Evolutionary conservation across 2,888 invertebrate species (phyloP), one percentile per base, ranked within the genome.

Genomic region (Itoplectis maculator): DNA sequence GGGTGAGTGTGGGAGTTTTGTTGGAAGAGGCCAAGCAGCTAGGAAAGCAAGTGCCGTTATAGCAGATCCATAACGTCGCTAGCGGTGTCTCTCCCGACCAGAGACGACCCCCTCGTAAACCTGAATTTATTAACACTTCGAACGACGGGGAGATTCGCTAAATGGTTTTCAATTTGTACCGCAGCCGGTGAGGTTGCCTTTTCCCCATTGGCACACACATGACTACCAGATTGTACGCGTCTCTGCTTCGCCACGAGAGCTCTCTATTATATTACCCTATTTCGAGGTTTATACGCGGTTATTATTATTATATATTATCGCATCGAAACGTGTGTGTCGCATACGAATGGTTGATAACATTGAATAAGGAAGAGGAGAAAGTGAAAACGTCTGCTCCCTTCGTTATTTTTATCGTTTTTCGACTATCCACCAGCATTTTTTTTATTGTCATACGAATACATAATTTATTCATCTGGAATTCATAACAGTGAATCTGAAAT

Each of bases 121-220:
- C 91, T 87, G 90, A 92, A 92, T 92, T 92, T 92, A 92, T 92
- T 92, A 92, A 92, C 92, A 92, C 92, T 91, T 87, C 84, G 79
- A 88, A 88, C 88, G 90, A 87, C 85, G 85, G 86, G 88, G 90
- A 91, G 92, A 92, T 92, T 92, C 91, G 89, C 89, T 88, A 91
- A 92, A 92, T 92, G 92, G 92, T 92, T 92, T 92, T 92, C 92
- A 92, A 92, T 92, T 92, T 92, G 92, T 92, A 92, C 90, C 90
- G 73, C 72, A 84, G 63, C 69, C 85, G 85, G 86, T 84, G 88
- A 86, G 86, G 84, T 85, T 86, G 85, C 85, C 86, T 84, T 86
- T 87, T 88, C 76, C 85, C 82, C 79, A 79, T 84, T 59, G 80
- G 72, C 85, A 87, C 85, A 86, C 85, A 86, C 86, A 85, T 88